Evolutionary conservation across 1,140 invertebrate species (phyloP).

Genomic region (Vanessa atalanta): DNA sequence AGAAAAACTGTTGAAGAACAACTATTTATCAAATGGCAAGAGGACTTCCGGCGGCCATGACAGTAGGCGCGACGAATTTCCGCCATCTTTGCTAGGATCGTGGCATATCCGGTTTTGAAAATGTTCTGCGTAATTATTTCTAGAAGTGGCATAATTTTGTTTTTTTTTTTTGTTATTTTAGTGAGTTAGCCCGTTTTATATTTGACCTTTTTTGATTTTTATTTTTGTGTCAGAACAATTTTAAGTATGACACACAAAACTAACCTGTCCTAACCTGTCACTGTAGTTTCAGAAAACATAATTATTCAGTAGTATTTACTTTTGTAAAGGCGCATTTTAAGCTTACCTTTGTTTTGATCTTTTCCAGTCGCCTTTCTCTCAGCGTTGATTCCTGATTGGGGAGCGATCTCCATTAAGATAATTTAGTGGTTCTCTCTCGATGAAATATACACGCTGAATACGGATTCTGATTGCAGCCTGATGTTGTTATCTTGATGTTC

Average conservation of each 20-base stretch:
- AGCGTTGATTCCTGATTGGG: slow-evolving; percentile 39
- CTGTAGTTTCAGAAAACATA: too few species aligned
- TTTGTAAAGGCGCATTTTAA: neutral
- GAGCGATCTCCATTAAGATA: slow-evolving; percentile 76
- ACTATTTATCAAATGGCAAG: slow-evolving; percentile 79
- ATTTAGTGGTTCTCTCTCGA: slow-evolving; percentile 69
- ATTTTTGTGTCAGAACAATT: too few species aligned
- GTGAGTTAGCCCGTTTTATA: neutral
- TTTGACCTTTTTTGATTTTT: too few species aligned
- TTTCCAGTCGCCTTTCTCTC: slow-evolving; percentile 15
- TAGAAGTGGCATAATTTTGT: slow-evolving; percentile 39
- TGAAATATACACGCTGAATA: slow-evolving; percentile 57
- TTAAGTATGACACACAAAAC: too few species aligned
- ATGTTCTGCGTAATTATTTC: slow-evolving; percentile 33
- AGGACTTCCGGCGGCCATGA: slow-evolving; percentile 74
- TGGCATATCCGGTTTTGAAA: slow-evolving; percentile 48
- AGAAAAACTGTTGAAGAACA: slow-evolving; percentile 79
- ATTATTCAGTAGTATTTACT: too few species aligned
- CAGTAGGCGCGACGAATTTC: slow-evolving; percentile 64
- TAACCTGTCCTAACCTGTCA: too few species aligned
- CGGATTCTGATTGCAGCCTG: slow-evolving; percentile 51
- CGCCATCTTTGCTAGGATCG: slow-evolving; percentile 63
- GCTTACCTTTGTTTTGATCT: neutral
- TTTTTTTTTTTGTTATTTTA: neutral
- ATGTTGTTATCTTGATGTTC: slow-evolving; percentile 60